These are phyloP conservation scores for Psilopogon haemacephalus DNA, from an alignment of 2,113 vertebrate genomes.

Conservation along the genomic window DNA sequence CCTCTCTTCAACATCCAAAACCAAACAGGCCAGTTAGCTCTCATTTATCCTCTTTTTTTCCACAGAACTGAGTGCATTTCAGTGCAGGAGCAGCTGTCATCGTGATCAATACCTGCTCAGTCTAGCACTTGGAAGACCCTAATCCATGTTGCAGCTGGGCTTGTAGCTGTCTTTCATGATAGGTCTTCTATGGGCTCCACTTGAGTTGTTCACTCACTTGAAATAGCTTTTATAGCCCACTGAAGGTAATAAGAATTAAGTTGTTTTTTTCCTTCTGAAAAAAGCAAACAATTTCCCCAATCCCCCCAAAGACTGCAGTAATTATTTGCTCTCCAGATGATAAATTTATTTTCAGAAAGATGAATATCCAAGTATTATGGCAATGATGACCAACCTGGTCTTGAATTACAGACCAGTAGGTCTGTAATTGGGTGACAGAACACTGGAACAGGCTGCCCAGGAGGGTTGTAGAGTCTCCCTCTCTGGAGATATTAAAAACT, in stretches of 20 bases:
- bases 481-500: too few relatives aligned
- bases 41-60: neutral
- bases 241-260: neutral
- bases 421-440: too few relatives aligned
- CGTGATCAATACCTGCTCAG: neutral
- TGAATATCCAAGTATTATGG: neutral
- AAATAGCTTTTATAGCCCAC: neutral
- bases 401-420: neutral
- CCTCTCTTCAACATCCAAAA: neutral
- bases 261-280: neutral
- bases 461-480: too few relatives aligned
- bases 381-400: neutral
- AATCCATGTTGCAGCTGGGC: neutral
- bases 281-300: rapidly evolving
- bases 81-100: neutral
- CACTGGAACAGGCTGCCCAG: too few relatives aligned
- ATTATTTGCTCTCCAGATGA: neutral
- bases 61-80: rapidly evolving
- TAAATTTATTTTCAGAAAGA: neutral
- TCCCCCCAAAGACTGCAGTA: neutral
- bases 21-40: neutral
- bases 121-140: neutral
- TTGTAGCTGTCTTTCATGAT: neutral
- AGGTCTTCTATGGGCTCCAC: neutral
- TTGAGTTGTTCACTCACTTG: neutral